Conservation (phyloP, 2,797 vertebrate genomes). For the Australoheros facetus region DNA sequence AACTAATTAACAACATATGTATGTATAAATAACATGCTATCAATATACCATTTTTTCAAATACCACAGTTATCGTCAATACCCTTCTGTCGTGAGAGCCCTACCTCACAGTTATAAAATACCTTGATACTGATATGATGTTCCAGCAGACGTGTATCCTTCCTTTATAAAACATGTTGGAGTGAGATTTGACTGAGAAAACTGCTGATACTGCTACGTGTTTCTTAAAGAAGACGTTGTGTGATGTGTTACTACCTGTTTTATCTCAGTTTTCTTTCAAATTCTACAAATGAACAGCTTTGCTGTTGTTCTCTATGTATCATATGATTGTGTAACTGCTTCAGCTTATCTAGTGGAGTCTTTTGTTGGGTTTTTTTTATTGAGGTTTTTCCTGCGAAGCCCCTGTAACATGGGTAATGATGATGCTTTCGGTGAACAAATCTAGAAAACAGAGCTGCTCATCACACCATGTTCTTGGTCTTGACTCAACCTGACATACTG, state of each 20-base stretch:
- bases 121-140: not conserved
- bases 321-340: not conserved
- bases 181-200: not conserved
- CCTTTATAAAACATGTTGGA: not conserved
- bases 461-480: not conserved
- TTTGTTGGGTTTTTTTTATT: not conserved
- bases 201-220: not conserved
- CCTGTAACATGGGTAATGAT: not conserved
- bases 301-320: not conserved
- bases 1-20: not conserved
- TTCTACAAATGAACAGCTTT: not conserved
- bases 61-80: not conserved
- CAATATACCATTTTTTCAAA: not conserved
- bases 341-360: not conserved
- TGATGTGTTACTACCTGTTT: not conserved
- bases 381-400: not conserved
- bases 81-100: not conserved
- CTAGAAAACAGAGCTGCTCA: not conserved
- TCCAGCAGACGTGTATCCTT: not conserved
- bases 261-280: not conserved
- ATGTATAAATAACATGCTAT: not conserved
- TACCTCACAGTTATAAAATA: not conserved
- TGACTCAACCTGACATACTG: conserved; percentile 16
- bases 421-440: not conserved
- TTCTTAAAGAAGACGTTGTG: not conserved